Base-by-base conservation (phyloP, 2,113 vertebrate species). In the Empidonax alnorum region DNA sequence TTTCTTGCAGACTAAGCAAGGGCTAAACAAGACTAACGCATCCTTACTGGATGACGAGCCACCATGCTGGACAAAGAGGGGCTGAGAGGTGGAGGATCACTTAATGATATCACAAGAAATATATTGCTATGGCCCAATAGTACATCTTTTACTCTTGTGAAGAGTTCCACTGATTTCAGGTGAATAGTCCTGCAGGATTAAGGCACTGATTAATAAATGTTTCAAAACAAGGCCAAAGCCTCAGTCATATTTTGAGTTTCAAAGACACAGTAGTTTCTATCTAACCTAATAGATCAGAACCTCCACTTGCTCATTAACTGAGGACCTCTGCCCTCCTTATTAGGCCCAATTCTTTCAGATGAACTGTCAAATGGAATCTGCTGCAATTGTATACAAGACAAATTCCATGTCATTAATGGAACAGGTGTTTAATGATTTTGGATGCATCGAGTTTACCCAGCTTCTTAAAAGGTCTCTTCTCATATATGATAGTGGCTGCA, bases 241-340 rank as follows among this genome's bases (percentile, higher is more conserved):
- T 10, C 0, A 0, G 50, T 93, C 72, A 86, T 88, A 92, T 88
- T 96, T 95, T 71, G 86, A 92, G 93, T 63, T 61, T 94, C 68
- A 96, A 96, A 96, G 78, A 37, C 46, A 69, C 20, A 27, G 28
- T 71, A 86, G 59, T 86, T 97, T 94, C 79, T 84, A n/a, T 55
- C 68, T 93, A 94, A 75, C 76, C 74, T 90, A 96, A 95, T 83
- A 96, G 91, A 95, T 94, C 79, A 95, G 92, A 94, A 97, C 90
- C 72, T 75, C 2, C 5, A 81, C 61, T 78, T 80, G 79, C 95
- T 96, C 94, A 96, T 97, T 96, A 96, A 79, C 62, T 88, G 90
- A 95, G 69, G 92, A 96, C 88, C 95, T 96, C 93, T 97, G 93
- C 88, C 93, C 94, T 91, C 31, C 73, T 92, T 87, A 94, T 95